These are phyloP conservation scores for Clitarchus hookeri DNA, from an alignment of 2,888 invertebrate genomes.

Conservation along the genomic window DNA sequence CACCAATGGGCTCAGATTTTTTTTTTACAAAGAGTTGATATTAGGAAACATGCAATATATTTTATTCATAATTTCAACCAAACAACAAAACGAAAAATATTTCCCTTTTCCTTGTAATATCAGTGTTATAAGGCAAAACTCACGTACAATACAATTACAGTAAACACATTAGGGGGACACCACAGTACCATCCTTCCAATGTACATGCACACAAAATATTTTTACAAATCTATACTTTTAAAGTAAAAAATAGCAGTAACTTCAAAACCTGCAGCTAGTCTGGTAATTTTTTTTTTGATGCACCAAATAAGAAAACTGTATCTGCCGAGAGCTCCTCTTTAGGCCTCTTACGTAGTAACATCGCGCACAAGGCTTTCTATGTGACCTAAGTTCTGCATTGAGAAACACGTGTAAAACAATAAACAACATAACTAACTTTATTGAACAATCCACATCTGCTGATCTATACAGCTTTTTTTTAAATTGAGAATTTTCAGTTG, in stretches of 20 bases:
- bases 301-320: not conserved
- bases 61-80: slow-evolving; percentile 20
- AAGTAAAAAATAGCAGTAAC: not conserved
- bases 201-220: slow-evolving; percentile 30
- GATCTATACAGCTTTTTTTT: not conserved
- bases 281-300: not conserved
- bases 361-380: not conserved
- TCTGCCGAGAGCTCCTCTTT: not conserved
- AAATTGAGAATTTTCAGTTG: not conserved
- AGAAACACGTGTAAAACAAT: not conserved
- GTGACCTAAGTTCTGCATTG: not conserved
- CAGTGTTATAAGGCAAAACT: slow-evolving; percentile 33
- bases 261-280: not conserved
- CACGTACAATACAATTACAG: slow-evolving; percentile 32
- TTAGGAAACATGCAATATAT: slow-evolving; percentile 24
- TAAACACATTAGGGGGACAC: slow-evolving; percentile 30
- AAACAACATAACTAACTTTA: slow-evolving; percentile 8
- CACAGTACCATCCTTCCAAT: not conserved
- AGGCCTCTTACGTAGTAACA: not conserved
- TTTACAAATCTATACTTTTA: slow-evolving; percentile 28
- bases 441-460: not conserved
- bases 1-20: not conserved
- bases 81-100: slow-evolving; percentile 28
- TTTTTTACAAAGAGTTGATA: not conserved
- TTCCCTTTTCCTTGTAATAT: slow-evolving; percentile 34